Evolutionary conservation across 2,797 vertebrate genomes (phyloP).

Genomic region (Anguilla anguilla): DNA sequence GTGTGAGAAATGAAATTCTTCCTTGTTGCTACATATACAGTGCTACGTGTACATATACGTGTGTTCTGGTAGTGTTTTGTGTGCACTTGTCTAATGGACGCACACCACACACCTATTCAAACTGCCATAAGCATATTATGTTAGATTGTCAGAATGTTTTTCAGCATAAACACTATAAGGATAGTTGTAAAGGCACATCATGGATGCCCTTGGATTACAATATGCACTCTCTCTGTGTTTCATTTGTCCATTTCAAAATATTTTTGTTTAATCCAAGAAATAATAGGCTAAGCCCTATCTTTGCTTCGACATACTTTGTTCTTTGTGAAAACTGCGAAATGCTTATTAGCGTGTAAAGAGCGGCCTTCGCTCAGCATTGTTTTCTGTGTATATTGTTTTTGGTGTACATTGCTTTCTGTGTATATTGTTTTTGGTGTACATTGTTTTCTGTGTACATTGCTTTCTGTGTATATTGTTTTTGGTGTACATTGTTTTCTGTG

Average conservation of each 20-base stretch:
- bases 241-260: slow-evolving; percentile 6
- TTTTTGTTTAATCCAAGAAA: not conserved
- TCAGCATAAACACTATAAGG: slow-evolving; percentile 70
- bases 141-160: slow-evolving; percentile 70
- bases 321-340: not conserved
- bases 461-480: too few species aligned
- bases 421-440: not conserved
- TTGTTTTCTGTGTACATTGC: too few species aligned
- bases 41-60: not conserved
- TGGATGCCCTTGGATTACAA: not conserved
- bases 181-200: slow-evolving; percentile 14
- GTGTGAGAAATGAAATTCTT: slow-evolving; percentile 22
- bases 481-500: too few species aligned
- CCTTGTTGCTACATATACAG: not conserved
- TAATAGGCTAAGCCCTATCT: not conserved
- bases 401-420: not conserved
- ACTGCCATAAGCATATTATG: slow-evolving; percentile 74
- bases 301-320: not conserved
- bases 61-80: not conserved
- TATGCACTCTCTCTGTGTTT: not conserved
- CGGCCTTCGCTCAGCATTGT: not conserved
- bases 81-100: slow-evolving; percentile 31
- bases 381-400: not conserved
- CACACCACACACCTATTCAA: slow-evolving; percentile 60
- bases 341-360: not conserved